A percentile compares a stretch with the other conserved stretches of the same genome.
These are phyloP conservation scores for Carettochelys insculpta DNA, from an alignment of 2,113 vertebrate species.

Conservation along the genomic window DNA sequence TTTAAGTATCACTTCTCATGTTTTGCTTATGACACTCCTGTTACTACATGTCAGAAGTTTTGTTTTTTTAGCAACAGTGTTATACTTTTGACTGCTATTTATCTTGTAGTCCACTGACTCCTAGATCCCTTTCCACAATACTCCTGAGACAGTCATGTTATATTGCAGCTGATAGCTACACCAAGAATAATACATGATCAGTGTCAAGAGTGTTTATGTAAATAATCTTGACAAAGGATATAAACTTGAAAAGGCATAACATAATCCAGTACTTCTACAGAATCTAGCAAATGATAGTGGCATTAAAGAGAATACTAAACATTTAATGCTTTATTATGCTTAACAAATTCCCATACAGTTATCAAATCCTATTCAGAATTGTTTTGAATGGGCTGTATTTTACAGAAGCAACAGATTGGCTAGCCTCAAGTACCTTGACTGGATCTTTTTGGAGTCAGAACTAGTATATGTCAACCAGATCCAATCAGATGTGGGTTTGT, in stretches of 20 bases:
- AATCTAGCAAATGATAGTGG: neutral
- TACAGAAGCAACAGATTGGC: fast-evolving
- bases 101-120: too few relatives aligned
- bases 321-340: neutral
- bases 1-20: too few relatives aligned
- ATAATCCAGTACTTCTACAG: neutral
- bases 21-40: too few relatives aligned
- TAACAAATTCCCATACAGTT: neutral
- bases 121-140: too few relatives aligned
- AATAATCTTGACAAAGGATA: neutral
- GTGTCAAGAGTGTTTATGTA: neutral
- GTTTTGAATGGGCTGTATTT: fast-evolving
- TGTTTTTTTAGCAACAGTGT: too few relatives aligned
- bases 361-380: neutral
- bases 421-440: neutral
- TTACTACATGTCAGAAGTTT: too few relatives aligned
- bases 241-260: neutral
- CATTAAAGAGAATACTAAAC: neutral
- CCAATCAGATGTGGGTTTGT: neutral
- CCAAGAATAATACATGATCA: neutral
- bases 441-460: neutral
- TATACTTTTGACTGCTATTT: too few relatives aligned
- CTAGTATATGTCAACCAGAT: fast-evolving
- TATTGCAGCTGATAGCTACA: neutral
- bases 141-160: too few relatives aligned